Evolutionary conservation across 2,113 vertebrate genomes (phyloP), one percentile per base, ranked within the genome.

Genomic region (Saccopteryx bilineata): DNA sequence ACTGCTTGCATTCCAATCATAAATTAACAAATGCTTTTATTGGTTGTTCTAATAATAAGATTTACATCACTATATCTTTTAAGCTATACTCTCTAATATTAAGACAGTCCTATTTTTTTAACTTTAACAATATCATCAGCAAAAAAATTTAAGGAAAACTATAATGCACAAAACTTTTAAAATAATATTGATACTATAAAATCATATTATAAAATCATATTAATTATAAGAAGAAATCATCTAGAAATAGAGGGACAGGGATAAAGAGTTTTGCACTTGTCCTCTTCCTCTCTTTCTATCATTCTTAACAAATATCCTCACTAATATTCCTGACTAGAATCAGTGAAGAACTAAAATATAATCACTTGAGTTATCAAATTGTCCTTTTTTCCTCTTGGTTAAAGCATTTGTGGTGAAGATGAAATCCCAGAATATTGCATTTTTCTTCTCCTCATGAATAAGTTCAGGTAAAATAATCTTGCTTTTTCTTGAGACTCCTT

Each of bases 11-110:
- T 68, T 72, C 46, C 85, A 90, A 39, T 15, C 18, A 81, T 78
- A 87, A 95, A 87, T 81, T 90, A 65, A n/a, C 50, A 87, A 66
- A 56, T 71, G 17, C n/a, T 85, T 54, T 86, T 60, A 80, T 90
- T 92, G 69, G 50, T 48, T 78, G 28, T 76, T 95, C 54, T 28
- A 24, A 48, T 88, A 91, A 69, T 23, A 54, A 58, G 88, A 81
- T 81, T 94, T 82, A 48, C 7, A 84, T 72, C 50, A 66, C 18
- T 0, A 1, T 79, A 4, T 4, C 26, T 63, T 58, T 74, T 60
- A 85, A 81, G 10, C n/a, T 92, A 23, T 1, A 52, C 4, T 75
- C 18, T 91, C 24, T 50, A 61, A 79, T 71, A 46, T 78, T 87
- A 95, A 68, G 58, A 52, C 58, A 87, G 12, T 48, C 28, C 1